Evolutionary conservation across 2,797 vertebrate species (phyloP).

Genomic region (Pygocentrus nattereri): DNA sequence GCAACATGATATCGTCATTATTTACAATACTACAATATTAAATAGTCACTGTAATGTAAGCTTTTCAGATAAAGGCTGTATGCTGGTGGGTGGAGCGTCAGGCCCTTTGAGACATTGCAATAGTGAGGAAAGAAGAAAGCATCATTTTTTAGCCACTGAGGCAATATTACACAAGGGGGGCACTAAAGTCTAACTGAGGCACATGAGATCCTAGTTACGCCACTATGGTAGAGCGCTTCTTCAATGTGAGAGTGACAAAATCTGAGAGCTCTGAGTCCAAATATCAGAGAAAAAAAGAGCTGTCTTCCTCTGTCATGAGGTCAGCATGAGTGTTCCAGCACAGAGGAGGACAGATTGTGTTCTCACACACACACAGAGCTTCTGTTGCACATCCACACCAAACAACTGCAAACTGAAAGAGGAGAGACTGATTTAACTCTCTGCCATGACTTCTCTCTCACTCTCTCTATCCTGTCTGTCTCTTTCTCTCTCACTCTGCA

Average conservation of each 20-base stretch:
- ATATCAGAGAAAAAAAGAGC: not conserved
- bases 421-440: not conserved
- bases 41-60: no score
- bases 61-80: no score
- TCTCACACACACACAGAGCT: not conserved
- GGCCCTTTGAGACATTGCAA: no score
- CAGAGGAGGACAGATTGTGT: constrained; percentile 5
- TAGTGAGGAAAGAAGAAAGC: no score
- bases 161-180: no score
- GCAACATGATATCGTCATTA: no score
- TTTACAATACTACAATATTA: no score
- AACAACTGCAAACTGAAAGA: not conserved
- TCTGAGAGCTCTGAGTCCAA: not conserved
- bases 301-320: not conserved
- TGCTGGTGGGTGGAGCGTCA: no score
- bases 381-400: not conserved
- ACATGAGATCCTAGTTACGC: no score
- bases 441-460: not conserved
- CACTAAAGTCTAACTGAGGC: no score
- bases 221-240: not conserved
- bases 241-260: not conserved
- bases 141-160: no score
- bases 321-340: not conserved
- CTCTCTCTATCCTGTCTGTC: not conserved
- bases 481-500: not conserved